Conservation (phyloP, 2,113 vertebrate species). For the Chitala chitala region DNA sequence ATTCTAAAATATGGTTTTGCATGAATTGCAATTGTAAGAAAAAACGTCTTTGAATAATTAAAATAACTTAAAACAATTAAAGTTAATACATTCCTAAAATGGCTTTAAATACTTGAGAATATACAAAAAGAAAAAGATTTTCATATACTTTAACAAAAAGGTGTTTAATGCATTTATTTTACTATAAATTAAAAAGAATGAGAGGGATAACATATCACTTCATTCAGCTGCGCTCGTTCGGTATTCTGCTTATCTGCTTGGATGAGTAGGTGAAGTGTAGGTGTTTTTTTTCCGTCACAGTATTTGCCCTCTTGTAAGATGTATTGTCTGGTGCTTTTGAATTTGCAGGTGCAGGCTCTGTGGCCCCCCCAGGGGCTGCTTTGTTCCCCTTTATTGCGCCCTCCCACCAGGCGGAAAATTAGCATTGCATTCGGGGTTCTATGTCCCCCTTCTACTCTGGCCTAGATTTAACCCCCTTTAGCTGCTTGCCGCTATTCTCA, state of each 20-base stretch:
- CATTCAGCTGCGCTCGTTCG: no score
- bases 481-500: conserved; percentile 42
- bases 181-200: no score
- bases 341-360: conserved; percentile 43
- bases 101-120: no score
- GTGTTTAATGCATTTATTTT: no score
- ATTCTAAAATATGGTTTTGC: no score
- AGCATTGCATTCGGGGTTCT: conserved; percentile 40
- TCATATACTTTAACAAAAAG: no score
- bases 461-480: conserved; percentile 40
- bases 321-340: conserved; percentile 41
- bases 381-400: conserved; percentile 42
- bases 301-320: conserved; percentile 42
- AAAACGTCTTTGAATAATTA: no score
- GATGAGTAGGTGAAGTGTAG: neutral
- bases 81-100: no score
- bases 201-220: no score
- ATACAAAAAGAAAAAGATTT: no score
- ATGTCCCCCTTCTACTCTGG: conserved; percentile 36
- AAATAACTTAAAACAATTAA: no score
- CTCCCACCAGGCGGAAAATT: conserved; percentile 44
- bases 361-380: conserved; percentile 34
- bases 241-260: neutral
- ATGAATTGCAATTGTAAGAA: no score
- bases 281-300: conserved; percentile 2